phyloP scores from a whole-genome alignment of 1,140 invertebrate species.

The Wasmannia auropunctata region DNA sequence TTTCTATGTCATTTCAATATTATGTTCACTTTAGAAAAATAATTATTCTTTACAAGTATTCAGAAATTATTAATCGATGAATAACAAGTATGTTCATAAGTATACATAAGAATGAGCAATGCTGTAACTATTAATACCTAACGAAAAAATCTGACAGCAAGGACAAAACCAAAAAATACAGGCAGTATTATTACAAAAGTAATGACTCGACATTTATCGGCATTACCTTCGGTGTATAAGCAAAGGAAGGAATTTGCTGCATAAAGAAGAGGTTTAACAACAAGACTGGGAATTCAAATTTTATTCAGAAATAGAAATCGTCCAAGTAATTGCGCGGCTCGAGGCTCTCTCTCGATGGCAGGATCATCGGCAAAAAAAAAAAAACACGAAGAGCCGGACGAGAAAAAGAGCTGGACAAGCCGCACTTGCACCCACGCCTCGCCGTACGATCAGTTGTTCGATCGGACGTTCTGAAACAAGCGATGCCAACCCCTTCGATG shows the following conservation, averaged over 20 bases:
- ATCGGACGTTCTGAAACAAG: constrained; percentile 22
- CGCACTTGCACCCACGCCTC: constrained; percentile 27
- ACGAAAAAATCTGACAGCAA: not conserved
- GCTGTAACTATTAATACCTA: not conserved
- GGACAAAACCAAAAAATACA: not conserved
- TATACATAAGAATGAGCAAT: not conserved
- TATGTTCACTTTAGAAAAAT: not conserved
- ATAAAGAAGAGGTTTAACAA: constrained; percentile 20
- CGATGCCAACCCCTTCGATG: constrained; percentile 16
- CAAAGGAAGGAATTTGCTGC: not conserved
- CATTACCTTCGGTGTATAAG: not conserved
- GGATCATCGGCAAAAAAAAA: not conserved
- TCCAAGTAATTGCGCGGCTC: not conserved
- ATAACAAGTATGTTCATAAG: not conserved
- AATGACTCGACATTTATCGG: not conserved
- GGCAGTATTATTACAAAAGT: not conserved
- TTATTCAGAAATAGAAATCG: constrained; percentile 13
- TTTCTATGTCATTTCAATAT: not conserved
- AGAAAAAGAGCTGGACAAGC: not conserved
- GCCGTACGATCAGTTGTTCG: not conserved
- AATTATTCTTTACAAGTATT: not conserved
- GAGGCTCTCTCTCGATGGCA: not conserved
- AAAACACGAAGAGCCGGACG: not conserved
- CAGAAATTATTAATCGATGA: not conserved
- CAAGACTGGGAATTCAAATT: not conserved